A percentile compares a stretch with the other conserved stretches of the same genome.
Evolutionary conservation across 2,113 vertebrate species (phyloP).

Genomic region (Chaetura pelagica): DNA sequence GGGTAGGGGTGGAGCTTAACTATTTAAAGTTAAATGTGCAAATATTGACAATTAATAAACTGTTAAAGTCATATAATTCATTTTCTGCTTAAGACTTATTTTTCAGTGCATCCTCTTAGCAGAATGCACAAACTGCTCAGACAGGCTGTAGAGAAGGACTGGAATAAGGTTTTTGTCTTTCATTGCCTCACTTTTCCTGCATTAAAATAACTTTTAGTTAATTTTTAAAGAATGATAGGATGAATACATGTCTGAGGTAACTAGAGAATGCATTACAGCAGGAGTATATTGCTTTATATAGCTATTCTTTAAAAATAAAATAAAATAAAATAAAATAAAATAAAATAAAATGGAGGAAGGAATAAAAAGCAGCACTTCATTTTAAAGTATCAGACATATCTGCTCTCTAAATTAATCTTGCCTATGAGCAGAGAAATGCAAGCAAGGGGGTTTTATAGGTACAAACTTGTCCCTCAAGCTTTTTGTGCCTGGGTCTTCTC

Average conservation of each 20-base stretch:
- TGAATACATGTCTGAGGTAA: background rate
- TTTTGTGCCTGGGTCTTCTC: background rate
- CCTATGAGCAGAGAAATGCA: background rate
- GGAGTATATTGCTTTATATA: background rate
- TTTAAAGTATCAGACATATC: background rate
- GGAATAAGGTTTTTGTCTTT: background rate
- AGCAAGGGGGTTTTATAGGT: background rate
- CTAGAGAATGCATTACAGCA: background rate
- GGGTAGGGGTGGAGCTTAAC: background rate
- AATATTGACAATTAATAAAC: conserved; percentile 37
- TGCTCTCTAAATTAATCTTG: background rate
- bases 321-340: too few species aligned
- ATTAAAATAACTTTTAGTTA: background rate
- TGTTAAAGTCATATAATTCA: background rate
- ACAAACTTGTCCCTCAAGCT: background rate
- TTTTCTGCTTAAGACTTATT: background rate
- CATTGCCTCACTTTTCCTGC: background rate
- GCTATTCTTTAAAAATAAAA: background rate
- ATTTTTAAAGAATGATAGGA: background rate
- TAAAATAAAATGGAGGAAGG: rapidly evolving
- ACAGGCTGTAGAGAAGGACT: background rate
- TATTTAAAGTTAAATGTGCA: background rate
- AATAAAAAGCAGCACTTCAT: background rate
- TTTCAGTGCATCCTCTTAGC: background rate
- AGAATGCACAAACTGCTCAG: background rate